Conservation (phyloP, 2,888 invertebrate species). For the Dromius quadrimaculatus region DNA sequence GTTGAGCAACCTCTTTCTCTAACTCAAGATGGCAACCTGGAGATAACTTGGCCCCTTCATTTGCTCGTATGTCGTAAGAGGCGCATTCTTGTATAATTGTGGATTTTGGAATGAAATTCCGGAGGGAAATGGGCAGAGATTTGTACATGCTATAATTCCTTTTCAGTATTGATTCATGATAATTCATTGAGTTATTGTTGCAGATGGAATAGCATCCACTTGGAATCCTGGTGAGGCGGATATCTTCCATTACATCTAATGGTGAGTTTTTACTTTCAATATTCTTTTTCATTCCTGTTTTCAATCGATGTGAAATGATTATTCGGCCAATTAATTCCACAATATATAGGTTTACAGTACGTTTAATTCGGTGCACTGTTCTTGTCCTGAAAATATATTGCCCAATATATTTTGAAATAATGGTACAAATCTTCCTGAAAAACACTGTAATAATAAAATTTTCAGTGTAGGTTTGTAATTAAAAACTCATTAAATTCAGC, state of each 20-base stretch:
- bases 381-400: background rate
- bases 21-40: background rate
- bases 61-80: too few relatives aligned
- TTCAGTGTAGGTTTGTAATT: constrained; percentile 24
- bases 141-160: too few relatives aligned
- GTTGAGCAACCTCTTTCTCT: constrained; percentile 14
- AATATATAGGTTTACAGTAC: background rate
- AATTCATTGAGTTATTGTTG: too few relatives aligned
- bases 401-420: constrained; percentile 9
- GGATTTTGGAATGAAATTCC: too few relatives aligned
- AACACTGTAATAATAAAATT: constrained; percentile 5
- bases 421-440: background rate
- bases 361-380: background rate
- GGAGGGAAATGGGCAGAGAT: too few relatives aligned
- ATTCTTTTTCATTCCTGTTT: background rate
- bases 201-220: too few relatives aligned
- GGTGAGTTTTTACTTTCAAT: too few relatives aligned
- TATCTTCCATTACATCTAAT: too few relatives aligned
- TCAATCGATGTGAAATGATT: background rate
- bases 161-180: too few relatives aligned
- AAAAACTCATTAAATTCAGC: constrained; percentile 32
- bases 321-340: background rate
- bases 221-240: too few relatives aligned
- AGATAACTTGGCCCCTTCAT: too few relatives aligned
- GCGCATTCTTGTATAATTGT: too few relatives aligned